Evolutionary conservation across 1,140 invertebrate species (phyloP).

Genomic region (Rhagoletis zephyria): DNA sequence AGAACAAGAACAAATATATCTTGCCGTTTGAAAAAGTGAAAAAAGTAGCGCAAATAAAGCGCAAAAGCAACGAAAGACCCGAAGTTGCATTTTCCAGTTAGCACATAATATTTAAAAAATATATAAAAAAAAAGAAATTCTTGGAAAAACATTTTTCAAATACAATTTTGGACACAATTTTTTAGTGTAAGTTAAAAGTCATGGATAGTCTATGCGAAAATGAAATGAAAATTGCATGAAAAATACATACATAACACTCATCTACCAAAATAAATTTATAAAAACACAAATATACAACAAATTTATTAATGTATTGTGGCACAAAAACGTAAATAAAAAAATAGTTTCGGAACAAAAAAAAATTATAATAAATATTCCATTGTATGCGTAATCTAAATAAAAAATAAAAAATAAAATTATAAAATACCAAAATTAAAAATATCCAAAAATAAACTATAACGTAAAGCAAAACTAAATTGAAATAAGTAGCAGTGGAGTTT

Average conservation of each 20-base stretch:
- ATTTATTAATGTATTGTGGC: slow-evolving; percentile 46
- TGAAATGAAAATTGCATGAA: slow-evolving; percentile 40
- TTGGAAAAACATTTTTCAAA: slow-evolving; percentile 45
- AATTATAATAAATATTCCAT: slow-evolving; percentile 24
- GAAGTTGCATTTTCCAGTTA: slow-evolving; percentile 1
- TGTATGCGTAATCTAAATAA: slow-evolving; percentile 20
- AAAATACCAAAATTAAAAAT: not conserved
- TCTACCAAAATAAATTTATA: not conserved
- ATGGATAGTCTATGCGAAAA: slow-evolving; percentile 21
- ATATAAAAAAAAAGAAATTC: slow-evolving; percentile 33
- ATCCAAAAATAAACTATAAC: not conserved
- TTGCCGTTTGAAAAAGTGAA: not conserved
- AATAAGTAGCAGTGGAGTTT: slow-evolving; percentile 12
- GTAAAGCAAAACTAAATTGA: slow-evolving; percentile 1
- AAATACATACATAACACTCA: slow-evolving; percentile 16
- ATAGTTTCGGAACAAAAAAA: slow-evolving; percentile 42
- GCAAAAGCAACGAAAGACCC: not conserved
- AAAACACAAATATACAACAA: not conserved
- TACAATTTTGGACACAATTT: slow-evolving; percentile 50
- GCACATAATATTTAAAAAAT: not conserved
- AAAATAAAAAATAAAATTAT: not conserved
- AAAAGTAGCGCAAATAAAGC: not conserved
- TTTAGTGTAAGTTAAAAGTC: slow-evolving; percentile 34
- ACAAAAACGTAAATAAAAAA: slow-evolving; percentile 32
- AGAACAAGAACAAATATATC: not conserved